Base-by-base conservation (phyloP, 2,888 invertebrate species). In the Ischnura elegans region DNA sequence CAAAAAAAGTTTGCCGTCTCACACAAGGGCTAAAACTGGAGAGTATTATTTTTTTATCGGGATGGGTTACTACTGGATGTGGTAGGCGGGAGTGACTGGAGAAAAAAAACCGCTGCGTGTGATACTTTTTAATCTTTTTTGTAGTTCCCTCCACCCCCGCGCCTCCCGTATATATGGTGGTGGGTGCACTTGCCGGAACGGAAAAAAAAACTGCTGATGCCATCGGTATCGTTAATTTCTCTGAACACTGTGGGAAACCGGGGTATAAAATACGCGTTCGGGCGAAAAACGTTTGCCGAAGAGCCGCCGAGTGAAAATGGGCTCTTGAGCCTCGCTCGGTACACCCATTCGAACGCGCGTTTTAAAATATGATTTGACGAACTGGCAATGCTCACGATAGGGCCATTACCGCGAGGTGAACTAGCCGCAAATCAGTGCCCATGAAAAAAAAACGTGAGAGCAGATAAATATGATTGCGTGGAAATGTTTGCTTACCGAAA, bases 1-100 rank as follows among this genome's bases (percentile, higher is more conserved):
- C n/a, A 36, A 76, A 66, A 76, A 76, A 76, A 36, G 76, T 76
- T 76, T 76, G 76, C 76, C 13, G n/a, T n/a, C 76, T 76, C 51
- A 76, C 76, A 76, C 76, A n/a, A n/a, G n/a, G n/a, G 76, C 76
- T 76, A 36, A 76, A 76, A 76, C 8, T 76, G 66, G 66, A 29
- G 66, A 21, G 61, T 66, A 5, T 5, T 47, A 47, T 47, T 47
- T 47, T 47, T 47, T 47, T 47, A 13, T 66, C 21, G 13, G 76
- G 76, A 36, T 36, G 29, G n/a, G n/a, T n/a, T n/a, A n/a, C n/a
- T 36, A 76, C 61, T 61, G 25, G 25, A 61, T 21, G 61, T 21
- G 8, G 61, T 61, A n/a, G 8, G n/a, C n/a, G n/a, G 61, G 61
- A 19, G 61, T 36, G 76, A 36, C 76, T 36, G 36, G 36, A 29